phyloP scores from a whole-genome alignment of 92 coral and sea anemone species.

The Heteractis magnifica region DNA sequence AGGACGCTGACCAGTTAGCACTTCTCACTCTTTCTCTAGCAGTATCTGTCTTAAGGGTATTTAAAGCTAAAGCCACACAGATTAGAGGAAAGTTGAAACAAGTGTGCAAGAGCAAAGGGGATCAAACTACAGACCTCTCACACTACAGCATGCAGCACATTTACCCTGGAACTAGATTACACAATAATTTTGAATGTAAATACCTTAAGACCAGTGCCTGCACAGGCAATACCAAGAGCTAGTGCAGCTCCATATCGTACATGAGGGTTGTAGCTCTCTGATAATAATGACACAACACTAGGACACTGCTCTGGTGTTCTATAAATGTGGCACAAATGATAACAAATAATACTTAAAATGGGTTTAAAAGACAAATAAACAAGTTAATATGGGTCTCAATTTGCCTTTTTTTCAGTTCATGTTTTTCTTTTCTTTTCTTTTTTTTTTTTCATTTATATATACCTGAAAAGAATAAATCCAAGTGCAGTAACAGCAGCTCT shows the following conservation, averaged over 20 bases:
- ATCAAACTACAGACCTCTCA: too few species aligned
- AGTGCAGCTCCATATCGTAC: slow-evolving; percentile 98
- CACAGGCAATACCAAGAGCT: slow-evolving; percentile 97
- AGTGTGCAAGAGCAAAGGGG: too few species aligned
- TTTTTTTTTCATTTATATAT: neutral
- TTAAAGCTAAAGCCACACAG: too few species aligned
- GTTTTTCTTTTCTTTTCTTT: neutral
- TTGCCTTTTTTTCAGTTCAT: neutral
- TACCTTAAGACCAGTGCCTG: slow-evolving; percentile 97
- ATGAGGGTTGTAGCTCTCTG: slow-evolving; percentile 98
- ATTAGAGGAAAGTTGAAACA: too few species aligned
- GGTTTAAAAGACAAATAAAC: neutral
- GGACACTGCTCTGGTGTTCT: slow-evolving; percentile 99
- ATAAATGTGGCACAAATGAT: neutral
- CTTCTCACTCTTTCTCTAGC: too few species aligned
- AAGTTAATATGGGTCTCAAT: neutral
- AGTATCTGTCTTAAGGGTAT: too few species aligned
- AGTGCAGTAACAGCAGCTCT: slow-evolving; percentile 93
- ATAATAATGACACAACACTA: slow-evolving; percentile 89
- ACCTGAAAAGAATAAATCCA: slow-evolving; percentile 95
- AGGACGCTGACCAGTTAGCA: too few species aligned
- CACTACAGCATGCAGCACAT: too few species aligned
- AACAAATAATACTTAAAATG: neutral
- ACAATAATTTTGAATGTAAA: neutral
- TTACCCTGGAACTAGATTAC: too few species aligned